Conservation (phyloP, 2,113 vertebrate genomes). For the Gobiocypris rarus region DNA sequence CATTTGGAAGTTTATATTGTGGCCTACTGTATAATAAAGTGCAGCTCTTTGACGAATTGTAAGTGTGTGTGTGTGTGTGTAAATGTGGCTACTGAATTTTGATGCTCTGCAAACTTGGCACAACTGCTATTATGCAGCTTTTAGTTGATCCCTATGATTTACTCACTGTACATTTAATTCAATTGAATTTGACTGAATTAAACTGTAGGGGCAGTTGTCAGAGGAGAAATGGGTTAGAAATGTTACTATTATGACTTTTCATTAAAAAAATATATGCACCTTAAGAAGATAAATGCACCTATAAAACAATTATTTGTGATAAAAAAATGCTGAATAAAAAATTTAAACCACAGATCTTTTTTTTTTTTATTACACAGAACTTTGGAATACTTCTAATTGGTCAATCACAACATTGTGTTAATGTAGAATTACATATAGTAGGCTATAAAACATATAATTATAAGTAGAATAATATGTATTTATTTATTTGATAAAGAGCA, state of each 20-base stretch:
- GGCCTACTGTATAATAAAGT: conserved; percentile 74
- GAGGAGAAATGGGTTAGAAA: background rate
- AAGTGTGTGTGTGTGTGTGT: conserved; percentile 4
- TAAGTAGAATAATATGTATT: background rate
- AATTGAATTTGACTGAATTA: background rate
- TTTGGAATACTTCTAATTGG: background rate
- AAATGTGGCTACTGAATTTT: conserved; percentile 19
- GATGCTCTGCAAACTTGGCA: background rate
- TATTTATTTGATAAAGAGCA: background rate
- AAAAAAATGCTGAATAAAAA: background rate
- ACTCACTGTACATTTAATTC: background rate
- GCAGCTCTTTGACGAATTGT: conserved; percentile 38
- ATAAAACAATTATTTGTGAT: background rate
- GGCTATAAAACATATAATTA: background rate
- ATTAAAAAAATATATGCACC: background rate
- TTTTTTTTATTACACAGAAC: background rate
- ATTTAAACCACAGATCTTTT: background rate
- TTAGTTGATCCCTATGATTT: background rate
- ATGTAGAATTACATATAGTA: no score
- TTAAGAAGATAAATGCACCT: background rate
- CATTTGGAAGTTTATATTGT: conserved; percentile 73
- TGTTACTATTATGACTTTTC: background rate
- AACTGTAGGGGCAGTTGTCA: background rate
- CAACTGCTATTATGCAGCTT: background rate
- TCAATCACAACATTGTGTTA: background rate